Base-by-base conservation (phyloP, 2,797 vertebrate species). In the Takifugu rubripes region DNA sequence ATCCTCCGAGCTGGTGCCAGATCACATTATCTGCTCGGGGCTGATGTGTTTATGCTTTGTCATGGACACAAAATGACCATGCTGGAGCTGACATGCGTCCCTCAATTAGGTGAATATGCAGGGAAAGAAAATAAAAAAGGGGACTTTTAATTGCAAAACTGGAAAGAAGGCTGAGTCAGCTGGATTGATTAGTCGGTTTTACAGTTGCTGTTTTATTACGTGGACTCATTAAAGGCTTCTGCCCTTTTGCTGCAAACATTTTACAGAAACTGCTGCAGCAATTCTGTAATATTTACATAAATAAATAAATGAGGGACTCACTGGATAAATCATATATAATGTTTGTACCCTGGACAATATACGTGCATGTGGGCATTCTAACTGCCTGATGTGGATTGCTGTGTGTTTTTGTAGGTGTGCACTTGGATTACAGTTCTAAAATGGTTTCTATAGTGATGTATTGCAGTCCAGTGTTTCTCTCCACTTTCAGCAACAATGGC, bases 1-100 rank as follows among this genome's bases (percentile, higher is more conserved):
- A 56, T 33, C 68, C 74, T 56, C 15, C 3, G 49, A 72, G 75
- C 70, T 21, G 59, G 43, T 82, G 84, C 79, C 78, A 78, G 71
- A 77, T 81, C 78, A 67, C 64, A 71, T 84, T 79, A 84, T 76
- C 74, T 53, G 79, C 68, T 59, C 15, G 61, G 50, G 58, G 70
- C 62, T 66, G 78, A 81, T 75, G 66, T 81, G 77, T 81, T 79
- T 66, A 59, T 68, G 70, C 75, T 71, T 58, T 70, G 74, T 79
- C 78, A 78, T 46, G 45, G 68, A 78, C 70, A 74, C 55, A 77
- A 70, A 70, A 64, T 60, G 57, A 76, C 49, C 64, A 50, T 58
- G 65, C 62, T 48, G 29, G 59, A 25, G 14, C 43, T 1, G 26
- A 45, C 52, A 11, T 26, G 42, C 53, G 56, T 66, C 54, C 72